Conservation (phyloP, 2,797 vertebrate genomes). For the Gila robusta region DNA sequence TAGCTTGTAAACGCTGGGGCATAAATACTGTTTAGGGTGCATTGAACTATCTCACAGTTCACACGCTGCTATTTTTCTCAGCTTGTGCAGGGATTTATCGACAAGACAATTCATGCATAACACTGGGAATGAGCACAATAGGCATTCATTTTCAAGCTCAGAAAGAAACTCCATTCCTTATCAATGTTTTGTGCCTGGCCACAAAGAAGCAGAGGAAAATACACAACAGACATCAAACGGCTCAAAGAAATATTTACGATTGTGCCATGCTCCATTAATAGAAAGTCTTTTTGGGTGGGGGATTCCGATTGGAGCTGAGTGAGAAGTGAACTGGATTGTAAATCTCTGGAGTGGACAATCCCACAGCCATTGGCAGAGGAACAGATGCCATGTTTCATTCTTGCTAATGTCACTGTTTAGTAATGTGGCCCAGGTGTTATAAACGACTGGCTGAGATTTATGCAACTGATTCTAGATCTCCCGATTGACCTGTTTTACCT, state of each 20-base stretch:
- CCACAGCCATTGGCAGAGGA: slow-evolving; percentile 39
- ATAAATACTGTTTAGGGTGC: slow-evolving; percentile 39
- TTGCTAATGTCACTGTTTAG: slow-evolving; percentile 39
- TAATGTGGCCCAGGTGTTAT: slow-evolving; percentile 40
- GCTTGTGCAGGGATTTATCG: slow-evolving; percentile 40
- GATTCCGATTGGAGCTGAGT: slow-evolving; percentile 16
- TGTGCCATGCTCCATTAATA: slow-evolving; percentile 47
- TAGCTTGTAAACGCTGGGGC: slow-evolving; percentile 16
- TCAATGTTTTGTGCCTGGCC: slow-evolving; percentile 38
- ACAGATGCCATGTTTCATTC: slow-evolving; percentile 38
- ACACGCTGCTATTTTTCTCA: slow-evolving; percentile 33
- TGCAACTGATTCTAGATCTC: slow-evolving; percentile 24
- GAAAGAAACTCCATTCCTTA: slow-evolving; percentile 40
- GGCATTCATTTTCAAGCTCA: slow-evolving; percentile 48
- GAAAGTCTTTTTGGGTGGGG: slow-evolving; percentile 33
- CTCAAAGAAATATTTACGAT: slow-evolving; percentile 58
- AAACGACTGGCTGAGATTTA: slow-evolving; percentile 37
- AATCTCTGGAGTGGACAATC: slow-evolving; percentile 41
- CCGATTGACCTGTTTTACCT: slow-evolving; percentile 27
- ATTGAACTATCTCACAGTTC: slow-evolving; percentile 37
- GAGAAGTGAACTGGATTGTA: slow-evolving; percentile 37
- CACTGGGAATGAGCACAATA: slow-evolving; percentile 50
- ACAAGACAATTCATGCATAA: slow-evolving; percentile 52
- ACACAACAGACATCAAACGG: slow-evolving; percentile 42
- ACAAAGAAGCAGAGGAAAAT: slow-evolving; percentile 50